Evolutionary conservation across 2,113 vertebrate genomes (phyloP).

Genomic region (Chaenogobius annularis): DNA sequence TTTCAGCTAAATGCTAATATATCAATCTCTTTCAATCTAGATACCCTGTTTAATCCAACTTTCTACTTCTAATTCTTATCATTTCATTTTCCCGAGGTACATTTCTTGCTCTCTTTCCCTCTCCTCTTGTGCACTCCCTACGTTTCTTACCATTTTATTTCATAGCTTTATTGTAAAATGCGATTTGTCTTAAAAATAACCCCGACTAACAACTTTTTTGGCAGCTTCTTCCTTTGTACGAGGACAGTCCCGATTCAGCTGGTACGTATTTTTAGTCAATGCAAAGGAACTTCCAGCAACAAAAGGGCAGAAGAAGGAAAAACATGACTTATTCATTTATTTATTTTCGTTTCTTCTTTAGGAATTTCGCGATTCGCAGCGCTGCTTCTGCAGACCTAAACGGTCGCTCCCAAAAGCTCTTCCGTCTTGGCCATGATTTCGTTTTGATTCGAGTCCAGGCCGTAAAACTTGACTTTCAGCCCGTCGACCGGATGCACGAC

Average conservation of each 20-base stretch:
- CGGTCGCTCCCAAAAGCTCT: conserved; percentile 88
- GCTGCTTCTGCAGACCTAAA: conserved; percentile 65
- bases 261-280: conserved; percentile 42
- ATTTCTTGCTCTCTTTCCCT: conserved; percentile 33
- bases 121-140: conserved; percentile 51
- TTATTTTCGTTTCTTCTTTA: background rate
- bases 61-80: conserved; percentile 18
- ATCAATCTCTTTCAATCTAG: conserved; percentile 45
- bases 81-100: conserved; percentile 48
- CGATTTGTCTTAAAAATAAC: conserved; percentile 68
- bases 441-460: conserved; percentile 98
- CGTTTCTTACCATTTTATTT: conserved; percentile 50
- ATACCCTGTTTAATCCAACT: conserved; percentile 74
- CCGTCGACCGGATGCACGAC: conserved; percentile 93
- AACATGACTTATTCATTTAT: conserved; percentile 12
- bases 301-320: conserved; percentile 20
- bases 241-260: conserved; percentile 54
- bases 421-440: conserved; percentile 94
- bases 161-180: conserved; percentile 66
- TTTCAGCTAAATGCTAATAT: conserved; percentile 51
- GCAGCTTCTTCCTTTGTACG: conserved; percentile 68
- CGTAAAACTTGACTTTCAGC: conserved; percentile 94
- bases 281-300: conserved; percentile 55
- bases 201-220: conserved; percentile 69
- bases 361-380: background rate